Evolutionary conservation across 2,888 invertebrate genomes (phyloP).

Genomic region (Scaptomyza tumidula): DNA sequence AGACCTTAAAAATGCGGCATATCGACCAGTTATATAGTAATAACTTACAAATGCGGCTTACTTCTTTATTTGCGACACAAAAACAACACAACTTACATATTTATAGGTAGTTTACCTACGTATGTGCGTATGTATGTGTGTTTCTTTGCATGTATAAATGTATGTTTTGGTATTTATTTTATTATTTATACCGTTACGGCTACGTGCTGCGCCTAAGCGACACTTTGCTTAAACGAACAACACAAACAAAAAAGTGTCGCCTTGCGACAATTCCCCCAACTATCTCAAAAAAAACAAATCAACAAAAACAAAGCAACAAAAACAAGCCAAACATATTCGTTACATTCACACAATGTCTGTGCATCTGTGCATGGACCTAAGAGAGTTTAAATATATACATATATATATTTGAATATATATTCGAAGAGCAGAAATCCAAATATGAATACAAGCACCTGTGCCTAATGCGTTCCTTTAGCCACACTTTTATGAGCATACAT

Average conservation of each 20-base stretch:
- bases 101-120: not conserved
- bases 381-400: not conserved
- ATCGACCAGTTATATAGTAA: slow-evolving; percentile 58
- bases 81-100: slow-evolving; percentile 6
- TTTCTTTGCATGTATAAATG: slow-evolving; percentile 7
- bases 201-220: slow-evolving; percentile 63
- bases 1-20: slow-evolving; percentile 65
- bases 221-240: slow-evolving; percentile 23
- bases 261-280: slow-evolving; percentile 5
- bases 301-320: not conserved
- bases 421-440: not conserved
- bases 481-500: no score
- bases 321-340: not conserved
- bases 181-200: slow-evolving; percentile 66
- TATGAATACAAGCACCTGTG: not conserved
- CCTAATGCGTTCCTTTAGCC: not conserved
- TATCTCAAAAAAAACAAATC: not conserved
- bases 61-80: slow-evolving; percentile 3
- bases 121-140: not conserved
- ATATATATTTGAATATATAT: not conserved
- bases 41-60: slow-evolving; percentile 19
- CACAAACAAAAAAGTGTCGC: slow-evolving; percentile 13
- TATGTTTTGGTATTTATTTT: slow-evolving; percentile 57
- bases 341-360: not conserved
- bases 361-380: slow-evolving; percentile 1